Evolutionary conservation across 1,140 invertebrate species (phyloP).

Genomic region (Ptiloglossa arizonensis): DNA sequence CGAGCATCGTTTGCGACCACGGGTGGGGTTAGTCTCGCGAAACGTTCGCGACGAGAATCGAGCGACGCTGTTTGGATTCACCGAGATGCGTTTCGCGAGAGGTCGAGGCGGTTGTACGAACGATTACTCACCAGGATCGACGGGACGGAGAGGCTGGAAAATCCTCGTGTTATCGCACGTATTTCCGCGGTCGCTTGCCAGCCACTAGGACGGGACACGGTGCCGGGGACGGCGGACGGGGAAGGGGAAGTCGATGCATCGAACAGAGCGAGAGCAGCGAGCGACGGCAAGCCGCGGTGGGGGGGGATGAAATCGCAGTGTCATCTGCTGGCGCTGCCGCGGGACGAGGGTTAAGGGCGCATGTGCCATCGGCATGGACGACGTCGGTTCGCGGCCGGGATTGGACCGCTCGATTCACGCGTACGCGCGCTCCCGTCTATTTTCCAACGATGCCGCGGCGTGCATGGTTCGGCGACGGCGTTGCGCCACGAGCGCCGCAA

Average conservation of each 20-base stretch:
- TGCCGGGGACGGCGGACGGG: conserved; percentile 5
- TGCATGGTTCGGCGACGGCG: conserved; percentile 3
- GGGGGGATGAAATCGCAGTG: conserved; percentile 45
- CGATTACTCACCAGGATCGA: conserved; percentile 48
- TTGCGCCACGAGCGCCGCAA: too few species aligned
- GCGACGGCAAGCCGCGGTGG: too few species aligned
- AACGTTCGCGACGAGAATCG: too few species aligned
- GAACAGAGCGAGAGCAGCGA: conserved; percentile 14
- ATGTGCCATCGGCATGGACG: conserved; percentile 40
- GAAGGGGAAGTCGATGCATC: not conserved
- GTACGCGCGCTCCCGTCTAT: conserved; percentile 43
- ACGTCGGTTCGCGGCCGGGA: not conserved
- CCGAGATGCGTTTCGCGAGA: not conserved
- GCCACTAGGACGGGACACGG: conserved; percentile 40
- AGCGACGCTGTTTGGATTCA: not conserved
- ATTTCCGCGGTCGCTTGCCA: conserved; percentile 40
- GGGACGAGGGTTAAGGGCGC: conserved; percentile 29
- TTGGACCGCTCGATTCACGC: conserved; percentile 28
- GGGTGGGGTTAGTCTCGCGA: too few species aligned
- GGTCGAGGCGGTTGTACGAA: not conserved
- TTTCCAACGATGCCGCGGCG: conserved; percentile 34
- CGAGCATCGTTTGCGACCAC: not conserved
- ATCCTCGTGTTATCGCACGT: conserved; percentile 47
- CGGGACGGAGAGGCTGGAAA: conserved; percentile 37
- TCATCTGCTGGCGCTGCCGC: conserved; percentile 47